phyloP scores from a whole-genome alignment of 37 sponge, comb jelly and placozoan genomes.

The Axinella damicornis region DNA sequence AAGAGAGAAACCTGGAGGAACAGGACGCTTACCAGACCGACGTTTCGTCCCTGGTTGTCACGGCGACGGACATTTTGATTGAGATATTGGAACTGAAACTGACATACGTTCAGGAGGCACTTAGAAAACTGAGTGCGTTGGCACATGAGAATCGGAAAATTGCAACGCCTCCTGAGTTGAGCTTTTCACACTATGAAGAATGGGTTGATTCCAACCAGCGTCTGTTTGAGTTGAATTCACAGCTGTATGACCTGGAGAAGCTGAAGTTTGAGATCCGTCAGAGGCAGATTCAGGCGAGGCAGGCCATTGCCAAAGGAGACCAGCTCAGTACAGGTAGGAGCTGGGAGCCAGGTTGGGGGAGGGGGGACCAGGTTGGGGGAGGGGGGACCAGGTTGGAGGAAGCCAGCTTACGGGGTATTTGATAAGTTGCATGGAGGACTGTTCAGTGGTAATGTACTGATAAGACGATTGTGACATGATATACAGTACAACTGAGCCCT shows the following conservation, averaged over 20 bases:
- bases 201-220: conserved; percentile 62
- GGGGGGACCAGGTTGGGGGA: background rate
- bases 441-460: too few relatives aligned
- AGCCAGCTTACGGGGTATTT: background rate
- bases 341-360: background rate
- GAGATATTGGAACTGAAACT: conserved; percentile 38
- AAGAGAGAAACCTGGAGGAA: background rate
- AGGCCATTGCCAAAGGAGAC: background rate
- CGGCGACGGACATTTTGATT: conserved; percentile 42
- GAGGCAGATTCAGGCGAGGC: background rate
- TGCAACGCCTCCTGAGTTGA: conserved; percentile 32
- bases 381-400: background rate
- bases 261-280: conserved; percentile 39
- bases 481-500: too few relatives aligned
- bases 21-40: background rate
- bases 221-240: conserved; percentile 50
- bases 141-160: conserved; percentile 21
- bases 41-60: conserved; percentile 24
- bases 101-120: conserved; percentile 12
- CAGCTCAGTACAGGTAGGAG: background rate
- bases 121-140: conserved; percentile 8
- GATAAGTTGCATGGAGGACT: too few relatives aligned
- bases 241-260: conserved; percentile 60
- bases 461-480: too few relatives aligned
- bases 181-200: conserved; percentile 44